Base-by-base conservation (phyloP, 2,888 invertebrate species). In the Lysandra bellargus region DNA sequence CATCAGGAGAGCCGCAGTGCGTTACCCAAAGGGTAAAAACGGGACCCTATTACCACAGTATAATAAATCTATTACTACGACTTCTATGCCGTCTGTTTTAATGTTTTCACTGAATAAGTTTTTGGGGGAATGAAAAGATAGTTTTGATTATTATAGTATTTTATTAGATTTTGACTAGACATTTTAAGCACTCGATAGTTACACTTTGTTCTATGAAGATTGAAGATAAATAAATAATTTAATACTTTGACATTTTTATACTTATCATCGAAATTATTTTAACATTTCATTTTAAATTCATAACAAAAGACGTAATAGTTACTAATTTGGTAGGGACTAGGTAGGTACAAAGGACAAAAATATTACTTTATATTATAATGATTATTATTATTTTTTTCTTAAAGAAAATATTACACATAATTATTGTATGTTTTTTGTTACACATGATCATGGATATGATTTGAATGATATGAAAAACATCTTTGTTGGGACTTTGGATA, bases 121-220 rank as follows among this genome's bases (percentile, higher is more conserved):
- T 14, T 57, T 17, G 57, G 14, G 57, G 17, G 4, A 57, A 57
- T 57, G 30, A 33, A 12, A 4, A 69, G 5, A 37, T 33, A 69
- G 14, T 23, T 12, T 14, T 33, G 14, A 1, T 12, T 12, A 14
- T 57, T 33, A 37, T 69, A 33, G 6, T 69, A 69, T 37, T 69
- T 33, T 69, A 37, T 14, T 69, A 64, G 17, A 4, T 69, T 69
- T 33, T 37, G 69, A 69, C 69, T 69, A 69, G 69, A 69, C 69
- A 33, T 69, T 69, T 37, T 33, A 69, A 37, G 69, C 33, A 69
- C 69, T 33, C 14, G 69, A 33, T 37, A 69, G 64, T 30, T 64
- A 33, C 7, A 33, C 12, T 4, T 17, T 69, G 17, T 14, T 69
- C 69, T 69, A 69, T 33, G 69, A 37, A 69, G 69, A 33, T 23